Evolutionary conservation across 2,888 invertebrate genomes (phyloP).

Genomic region (Microctonus hyperodae): DNA sequence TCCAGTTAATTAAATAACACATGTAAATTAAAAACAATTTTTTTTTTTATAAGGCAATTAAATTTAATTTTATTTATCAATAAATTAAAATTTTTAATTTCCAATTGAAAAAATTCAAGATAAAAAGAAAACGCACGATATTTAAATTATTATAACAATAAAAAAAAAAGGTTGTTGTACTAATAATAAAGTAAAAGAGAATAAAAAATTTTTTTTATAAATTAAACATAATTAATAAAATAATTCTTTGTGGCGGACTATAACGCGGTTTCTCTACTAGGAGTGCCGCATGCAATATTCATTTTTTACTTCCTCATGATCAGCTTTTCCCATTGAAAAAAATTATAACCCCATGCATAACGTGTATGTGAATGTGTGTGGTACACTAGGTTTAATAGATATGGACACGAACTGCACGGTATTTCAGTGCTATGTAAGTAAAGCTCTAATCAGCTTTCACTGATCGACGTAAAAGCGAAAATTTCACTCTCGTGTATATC

Average conservation of each 20-base stretch:
- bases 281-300: not conserved
- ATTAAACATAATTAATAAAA: not conserved
- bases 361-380: not conserved
- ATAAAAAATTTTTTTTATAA: too few relatives aligned
- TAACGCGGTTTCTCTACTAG: conserved; percentile 18
- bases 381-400: not conserved
- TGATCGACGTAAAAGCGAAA: conserved; percentile 10
- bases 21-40: too few relatives aligned
- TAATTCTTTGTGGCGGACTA: not conserved
- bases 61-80: too few relatives aligned
- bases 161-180: too few relatives aligned
- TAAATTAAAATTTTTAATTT: too few relatives aligned
- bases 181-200: too few relatives aligned
- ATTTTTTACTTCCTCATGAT: not conserved
- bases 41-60: too few relatives aligned
- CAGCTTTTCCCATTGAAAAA: conserved; percentile 1
- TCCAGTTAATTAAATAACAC: too few relatives aligned
- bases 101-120: too few relatives aligned
- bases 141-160: too few relatives aligned
- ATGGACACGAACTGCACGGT: not conserved
- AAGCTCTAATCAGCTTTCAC: conserved; percentile 18
- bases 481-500: not conserved
- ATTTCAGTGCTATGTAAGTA: not conserved
- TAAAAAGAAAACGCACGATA: too few relatives aligned
- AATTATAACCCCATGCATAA: not conserved